phyloP scores from a whole-genome alignment of 2,797 vertebrate species.

The Diceros bicornis region DNA sequence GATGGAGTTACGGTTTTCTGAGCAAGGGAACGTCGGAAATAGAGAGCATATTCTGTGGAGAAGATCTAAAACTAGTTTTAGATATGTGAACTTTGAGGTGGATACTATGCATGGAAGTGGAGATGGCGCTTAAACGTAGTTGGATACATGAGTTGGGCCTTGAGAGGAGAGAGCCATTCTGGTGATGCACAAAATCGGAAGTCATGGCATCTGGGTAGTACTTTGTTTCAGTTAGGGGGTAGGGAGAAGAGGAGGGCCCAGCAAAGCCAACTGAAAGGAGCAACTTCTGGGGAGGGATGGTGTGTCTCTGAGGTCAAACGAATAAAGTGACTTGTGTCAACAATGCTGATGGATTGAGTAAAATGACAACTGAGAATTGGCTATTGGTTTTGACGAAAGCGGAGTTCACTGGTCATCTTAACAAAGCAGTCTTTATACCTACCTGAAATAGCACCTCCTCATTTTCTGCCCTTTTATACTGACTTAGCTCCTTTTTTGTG shows the following conservation, averaged over 20 bases:
- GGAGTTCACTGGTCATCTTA: not conserved
- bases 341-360: not conserved
- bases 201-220: not conserved
- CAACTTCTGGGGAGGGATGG: not conserved
- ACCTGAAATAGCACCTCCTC: not conserved
- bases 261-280: not conserved
- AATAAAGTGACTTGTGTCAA: not conserved
- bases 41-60: slow-evolving; percentile 15
- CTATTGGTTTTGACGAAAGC: not conserved
- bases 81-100: not conserved
- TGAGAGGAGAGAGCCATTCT: not conserved
- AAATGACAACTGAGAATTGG: not conserved
- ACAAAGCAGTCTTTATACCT: not conserved
- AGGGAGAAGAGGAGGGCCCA: not conserved
- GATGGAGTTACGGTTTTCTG: not conserved
- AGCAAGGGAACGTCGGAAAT: not conserved
- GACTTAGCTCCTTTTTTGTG: not conserved
- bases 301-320: not conserved
- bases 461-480: not conserved
- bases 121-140: not conserved
- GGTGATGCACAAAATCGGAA: not conserved
- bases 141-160: not conserved
- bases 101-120: not conserved
- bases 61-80: slow-evolving; percentile 49
- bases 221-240: not conserved